Evolutionary conservation across 2,888 invertebrate genomes (phyloP).

Genomic region (Apodemia duryi): DNA sequence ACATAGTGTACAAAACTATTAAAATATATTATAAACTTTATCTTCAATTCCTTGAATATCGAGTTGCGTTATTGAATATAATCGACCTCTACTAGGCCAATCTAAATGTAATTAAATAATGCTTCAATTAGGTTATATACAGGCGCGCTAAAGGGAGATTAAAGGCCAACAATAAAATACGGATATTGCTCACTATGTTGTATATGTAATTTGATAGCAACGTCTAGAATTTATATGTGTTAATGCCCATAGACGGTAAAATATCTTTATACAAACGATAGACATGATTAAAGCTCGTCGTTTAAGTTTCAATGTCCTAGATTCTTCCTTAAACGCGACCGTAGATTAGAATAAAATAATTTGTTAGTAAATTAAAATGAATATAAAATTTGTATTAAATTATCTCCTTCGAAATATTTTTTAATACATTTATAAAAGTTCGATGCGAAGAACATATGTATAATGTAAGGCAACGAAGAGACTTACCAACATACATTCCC

Average conservation of each 20-base stretch:
- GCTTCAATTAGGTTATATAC: slow-evolving; percentile 56
- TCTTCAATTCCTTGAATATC: slow-evolving; percentile 41
- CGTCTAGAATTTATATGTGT: too few species aligned
- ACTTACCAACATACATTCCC: slow-evolving; percentile 77
- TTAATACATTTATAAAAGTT: slow-evolving; percentile 61
- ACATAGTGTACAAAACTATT: slow-evolving; percentile 37
- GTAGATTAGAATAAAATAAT: slow-evolving; percentile 48
- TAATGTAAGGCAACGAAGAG: slow-evolving; percentile 77
- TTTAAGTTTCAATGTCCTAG: too few species aligned
- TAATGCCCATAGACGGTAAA: too few species aligned
- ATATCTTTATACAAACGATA: too few species aligned
- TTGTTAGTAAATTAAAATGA: slow-evolving; percentile 38
- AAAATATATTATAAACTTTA: slow-evolving; percentile 28
- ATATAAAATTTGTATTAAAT: slow-evolving; percentile 41
- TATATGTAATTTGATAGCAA: too few species aligned
- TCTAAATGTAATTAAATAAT: slow-evolving; percentile 45
- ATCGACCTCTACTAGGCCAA: slow-evolving; percentile 43
- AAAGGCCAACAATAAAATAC: too few species aligned
- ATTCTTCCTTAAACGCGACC: background rate
- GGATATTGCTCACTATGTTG: too few species aligned
- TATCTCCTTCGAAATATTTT: slow-evolving; percentile 68
- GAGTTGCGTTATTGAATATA: slow-evolving; percentile 36
- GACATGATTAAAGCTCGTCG: too few species aligned
- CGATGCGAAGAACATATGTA: slow-evolving; percentile 58
- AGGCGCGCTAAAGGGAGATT: background rate